Conservation (phyloP, 2,113 vertebrate species). For the Corydoras maculifer region DNA sequence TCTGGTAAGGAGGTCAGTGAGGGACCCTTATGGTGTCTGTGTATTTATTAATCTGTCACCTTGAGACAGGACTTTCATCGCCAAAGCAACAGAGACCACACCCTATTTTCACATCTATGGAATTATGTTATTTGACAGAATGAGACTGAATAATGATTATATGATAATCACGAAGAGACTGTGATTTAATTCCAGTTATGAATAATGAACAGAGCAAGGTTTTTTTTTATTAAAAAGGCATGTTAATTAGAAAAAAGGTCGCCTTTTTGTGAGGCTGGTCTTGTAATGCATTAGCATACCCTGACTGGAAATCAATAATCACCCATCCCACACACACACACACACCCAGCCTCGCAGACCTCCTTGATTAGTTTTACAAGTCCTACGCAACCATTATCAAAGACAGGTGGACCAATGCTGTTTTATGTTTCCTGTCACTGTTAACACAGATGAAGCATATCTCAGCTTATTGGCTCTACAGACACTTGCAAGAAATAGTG, state of each 20-base stretch:
- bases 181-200: neutral
- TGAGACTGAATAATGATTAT: too few species aligned
- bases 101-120: neutral
- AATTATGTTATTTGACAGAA: too few species aligned
- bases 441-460: slow-evolving; percentile 1
- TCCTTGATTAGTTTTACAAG: neutral
- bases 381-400: slow-evolving; percentile 3
- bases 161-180: neutral
- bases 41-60: neutral
- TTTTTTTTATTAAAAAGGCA: neutral
- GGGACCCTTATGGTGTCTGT: slow-evolving; percentile 4
- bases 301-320: slow-evolving; percentile 56
- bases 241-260: slow-evolving; percentile 7
- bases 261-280: slow-evolving; percentile 45
- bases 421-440: slow-evolving; percentile 12
- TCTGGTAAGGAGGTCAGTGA: slow-evolving; percentile 36
- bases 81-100: slow-evolving; percentile 21
- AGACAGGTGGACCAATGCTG: neutral
- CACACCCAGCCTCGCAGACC: slow-evolving; percentile 21
- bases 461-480: neutral
- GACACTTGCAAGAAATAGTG: too few species aligned
- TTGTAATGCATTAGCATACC: slow-evolving; percentile 55
- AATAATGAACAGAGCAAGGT: neutral
- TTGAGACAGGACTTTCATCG: neutral
- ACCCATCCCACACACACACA: slow-evolving; percentile 37